Base-by-base conservation (phyloP, 2,113 vertebrate genomes). In the Penelope pileata region DNA sequence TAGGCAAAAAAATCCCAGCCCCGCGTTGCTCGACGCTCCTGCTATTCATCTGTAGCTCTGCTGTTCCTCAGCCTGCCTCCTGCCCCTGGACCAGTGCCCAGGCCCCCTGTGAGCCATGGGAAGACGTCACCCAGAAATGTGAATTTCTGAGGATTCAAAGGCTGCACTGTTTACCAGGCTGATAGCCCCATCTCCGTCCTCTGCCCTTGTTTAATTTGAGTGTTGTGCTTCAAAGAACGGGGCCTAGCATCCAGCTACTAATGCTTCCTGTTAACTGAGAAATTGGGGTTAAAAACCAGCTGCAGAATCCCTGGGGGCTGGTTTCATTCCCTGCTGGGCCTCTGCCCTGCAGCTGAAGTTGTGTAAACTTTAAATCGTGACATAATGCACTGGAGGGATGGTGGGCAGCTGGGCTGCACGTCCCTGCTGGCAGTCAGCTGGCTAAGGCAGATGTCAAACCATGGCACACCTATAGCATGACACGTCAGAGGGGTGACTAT, bases 101-200 rank as follows among this genome's bases (percentile, higher is more conserved):
- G 78, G 59, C 4, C 73, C 77, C 84, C 85, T 92, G 82, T 92
- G 72, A 94, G 90, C 93, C 73, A 68, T 42, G 91, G 76, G 73
- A 96, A 96, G 94, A 95, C 47, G 85, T 94, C 96, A 95, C 88
- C 78, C 85, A 91, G 88, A 91, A 86, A 91, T 95, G 93, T 75
- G 93, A 54, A 94, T 94, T 88, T 90, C 91, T 93, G 76, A 95
- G 86, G n/a, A 9, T 27, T 97, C 92, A 96, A 96, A 95, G 88
- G 60, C 94, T 88, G 69, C 76, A 48, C 85, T 96, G 95, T 95
- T 96, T 90, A 62, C 88, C 79, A 88, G 88, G 91, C 73, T 27
- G 86, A 88, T 45, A 78, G 76, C 66, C 67, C 69, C 76, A 42
- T 74, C 78, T 92, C 78, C 1, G 0, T 27, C 30, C 59, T 91